Percentiles rank a stretch among this genome's conserved stretches.
These are phyloP conservation scores for Poecilia wingei DNA, from an alignment of 2,797 vertebrate genomes.

Conservation along the genomic window DNA sequence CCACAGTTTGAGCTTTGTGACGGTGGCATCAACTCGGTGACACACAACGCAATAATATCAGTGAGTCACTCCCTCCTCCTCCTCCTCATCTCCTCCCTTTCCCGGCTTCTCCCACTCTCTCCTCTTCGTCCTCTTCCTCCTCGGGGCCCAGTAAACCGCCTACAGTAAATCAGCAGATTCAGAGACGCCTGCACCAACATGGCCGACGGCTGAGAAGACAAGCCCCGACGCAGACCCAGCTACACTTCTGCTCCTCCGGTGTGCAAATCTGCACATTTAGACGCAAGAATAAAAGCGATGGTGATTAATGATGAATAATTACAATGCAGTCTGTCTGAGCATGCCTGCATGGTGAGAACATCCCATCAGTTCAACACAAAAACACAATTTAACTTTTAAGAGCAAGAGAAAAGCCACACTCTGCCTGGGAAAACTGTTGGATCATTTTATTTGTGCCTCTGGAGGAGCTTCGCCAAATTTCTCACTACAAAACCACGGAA, in stretches of 20 bases:
- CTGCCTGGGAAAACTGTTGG: not conserved
- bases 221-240: constrained; percentile 24
- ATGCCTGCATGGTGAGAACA: constrained; percentile 17
- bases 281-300: not conserved
- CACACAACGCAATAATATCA: constrained; percentile 61
- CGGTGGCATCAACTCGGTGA: constrained; percentile 55
- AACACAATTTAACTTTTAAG: not conserved
- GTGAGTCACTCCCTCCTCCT: constrained; percentile 59
- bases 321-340: constrained; percentile 18
- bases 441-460: constrained; percentile 11
- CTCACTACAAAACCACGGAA: not conserved
- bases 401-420: not conserved
- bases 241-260: constrained; percentile 18
- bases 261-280: constrained; percentile 23
- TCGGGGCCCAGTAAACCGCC: constrained; percentile 41
- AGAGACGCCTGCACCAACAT: constrained; percentile 52
- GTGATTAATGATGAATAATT: constrained; percentile 42
- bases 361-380: not conserved
- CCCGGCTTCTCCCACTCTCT: not conserved
- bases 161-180: constrained; percentile 48
- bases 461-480: constrained; percentile 15
- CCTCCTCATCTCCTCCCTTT: constrained; percentile 30
- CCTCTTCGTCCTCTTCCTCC: constrained; percentile 29
- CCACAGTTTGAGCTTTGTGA: constrained; percentile 27
- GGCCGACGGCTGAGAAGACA: constrained; percentile 43